A percentile compares a stretch with the other conserved stretches of the same genome.
These are phyloP conservation scores for Cephalopholis sonnerati DNA, from an alignment of 2,113 vertebrate genomes.

Conservation along the genomic window DNA sequence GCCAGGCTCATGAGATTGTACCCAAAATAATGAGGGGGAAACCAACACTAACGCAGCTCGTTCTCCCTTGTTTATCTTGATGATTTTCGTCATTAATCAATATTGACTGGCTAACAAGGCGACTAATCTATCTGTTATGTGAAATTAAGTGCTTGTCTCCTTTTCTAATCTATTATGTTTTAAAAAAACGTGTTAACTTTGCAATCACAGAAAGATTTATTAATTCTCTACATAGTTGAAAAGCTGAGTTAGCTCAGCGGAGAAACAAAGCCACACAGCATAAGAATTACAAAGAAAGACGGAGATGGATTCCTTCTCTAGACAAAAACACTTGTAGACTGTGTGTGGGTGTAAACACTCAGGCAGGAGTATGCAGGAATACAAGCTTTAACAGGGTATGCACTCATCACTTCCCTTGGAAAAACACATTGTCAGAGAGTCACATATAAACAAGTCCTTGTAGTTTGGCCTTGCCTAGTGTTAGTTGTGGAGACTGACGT, in stretches of 20 bases:
- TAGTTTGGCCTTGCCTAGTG: not conserved
- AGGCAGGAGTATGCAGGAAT: not conserved
- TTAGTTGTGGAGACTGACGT: not conserved
- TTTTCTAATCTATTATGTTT: not conserved
- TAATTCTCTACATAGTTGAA: not conserved
- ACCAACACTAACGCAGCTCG: not conserved
- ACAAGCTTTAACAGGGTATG: not conserved
- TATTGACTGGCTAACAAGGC: slow-evolving; percentile 23
- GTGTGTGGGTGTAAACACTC: not conserved
- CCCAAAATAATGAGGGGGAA: slow-evolving; percentile 27
- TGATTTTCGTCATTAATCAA: slow-evolving; percentile 39
- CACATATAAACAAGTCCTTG: not conserved
- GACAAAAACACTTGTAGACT: slow-evolving; percentile 12
- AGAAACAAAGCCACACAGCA: not conserved
- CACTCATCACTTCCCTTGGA: not conserved
- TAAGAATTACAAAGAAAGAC: not conserved
- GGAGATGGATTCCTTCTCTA: not conserved
- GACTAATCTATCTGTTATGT: slow-evolving; percentile 8
- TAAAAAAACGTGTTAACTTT: slow-evolving; percentile 3
- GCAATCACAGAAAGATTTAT: not conserved
- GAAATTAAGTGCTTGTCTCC: slow-evolving; percentile 13
- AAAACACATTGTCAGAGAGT: not conserved
- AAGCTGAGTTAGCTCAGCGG: not conserved
- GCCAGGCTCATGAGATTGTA: slow-evolving; percentile 17
- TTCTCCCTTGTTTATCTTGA: not conserved